phyloP scores from a whole-genome alignment of 2,113 vertebrate genomes.

The Aegotheles bennettii region DNA sequence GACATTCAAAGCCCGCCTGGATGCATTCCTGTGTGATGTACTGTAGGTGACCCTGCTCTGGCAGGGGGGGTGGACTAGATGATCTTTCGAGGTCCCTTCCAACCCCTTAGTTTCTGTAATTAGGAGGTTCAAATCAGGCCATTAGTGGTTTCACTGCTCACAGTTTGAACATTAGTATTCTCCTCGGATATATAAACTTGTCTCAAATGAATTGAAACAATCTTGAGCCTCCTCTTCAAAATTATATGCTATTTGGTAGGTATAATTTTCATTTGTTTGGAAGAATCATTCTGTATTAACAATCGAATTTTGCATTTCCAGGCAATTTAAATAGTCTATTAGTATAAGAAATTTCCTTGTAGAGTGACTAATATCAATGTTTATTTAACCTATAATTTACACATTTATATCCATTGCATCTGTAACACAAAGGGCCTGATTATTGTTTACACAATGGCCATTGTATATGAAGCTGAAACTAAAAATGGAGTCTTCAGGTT shows the following conservation, averaged over 20 bases:
- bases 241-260: background rate
- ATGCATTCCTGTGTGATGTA: no score
- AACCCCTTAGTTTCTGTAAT: no score
- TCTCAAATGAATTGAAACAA: background rate
- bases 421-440: background rate
- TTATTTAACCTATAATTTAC: background rate
- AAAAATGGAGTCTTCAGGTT: background rate
- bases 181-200: background rate
- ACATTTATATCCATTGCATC: background rate
- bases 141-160: background rate
- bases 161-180: background rate
- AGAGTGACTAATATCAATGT: background rate
- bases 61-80: no score
- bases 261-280: background rate
- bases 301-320: background rate
- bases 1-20: no score
- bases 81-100: no score
- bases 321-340: background rate
- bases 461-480: background rate
- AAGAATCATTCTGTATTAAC: background rate
- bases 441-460: background rate
- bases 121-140: background rate
- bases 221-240: background rate
- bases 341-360: background rate
- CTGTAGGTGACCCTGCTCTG: no score